Evolutionary conservation across 2,888 invertebrate genomes (phyloP).

Genomic region (Colostygia pectinataria): DNA sequence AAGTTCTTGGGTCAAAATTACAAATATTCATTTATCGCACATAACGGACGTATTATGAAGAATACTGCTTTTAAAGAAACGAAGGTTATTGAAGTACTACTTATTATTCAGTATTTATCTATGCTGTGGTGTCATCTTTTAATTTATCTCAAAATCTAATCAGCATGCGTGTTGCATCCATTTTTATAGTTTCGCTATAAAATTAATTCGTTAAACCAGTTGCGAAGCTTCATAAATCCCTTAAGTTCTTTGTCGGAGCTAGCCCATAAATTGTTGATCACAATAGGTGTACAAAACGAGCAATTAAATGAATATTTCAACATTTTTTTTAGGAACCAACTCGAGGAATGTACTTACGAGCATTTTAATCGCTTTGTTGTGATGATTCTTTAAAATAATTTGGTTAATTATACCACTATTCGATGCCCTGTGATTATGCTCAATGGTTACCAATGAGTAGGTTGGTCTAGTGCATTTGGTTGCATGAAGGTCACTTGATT

Average conservation of each 20-base stretch:
- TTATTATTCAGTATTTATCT: too few species aligned
- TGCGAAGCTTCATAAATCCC: constrained; percentile 59
- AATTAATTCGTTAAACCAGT: constrained; percentile 60
- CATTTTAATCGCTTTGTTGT: constrained; percentile 47
- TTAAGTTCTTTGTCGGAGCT: constrained; percentile 45
- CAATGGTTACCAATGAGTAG: constrained; percentile 45
- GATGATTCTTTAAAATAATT: constrained; percentile 37
- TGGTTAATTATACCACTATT: too few species aligned
- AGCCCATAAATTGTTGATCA: constrained; percentile 59
- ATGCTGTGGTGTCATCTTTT: constrained; percentile 50
- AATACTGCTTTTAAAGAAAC: background rate
- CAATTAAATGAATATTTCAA: constrained; percentile 72
- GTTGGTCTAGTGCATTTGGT: constrained; percentile 1
- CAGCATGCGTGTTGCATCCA: constrained; percentile 53
- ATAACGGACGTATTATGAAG: too few species aligned
- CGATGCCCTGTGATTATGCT: too few species aligned
- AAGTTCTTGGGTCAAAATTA: too few species aligned
- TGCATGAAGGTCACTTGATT: background rate
- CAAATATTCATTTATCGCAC: too few species aligned
- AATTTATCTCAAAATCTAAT: constrained; percentile 55
- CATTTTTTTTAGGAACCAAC: constrained; percentile 40
- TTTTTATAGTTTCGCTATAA: constrained; percentile 61
- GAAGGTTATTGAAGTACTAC: too few species aligned
- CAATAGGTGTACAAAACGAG: constrained; percentile 55
- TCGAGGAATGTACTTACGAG: constrained; percentile 31